phyloP scores from a whole-genome alignment of 2,113 vertebrate genomes.

The Brachypteracias leptosomus region DNA sequence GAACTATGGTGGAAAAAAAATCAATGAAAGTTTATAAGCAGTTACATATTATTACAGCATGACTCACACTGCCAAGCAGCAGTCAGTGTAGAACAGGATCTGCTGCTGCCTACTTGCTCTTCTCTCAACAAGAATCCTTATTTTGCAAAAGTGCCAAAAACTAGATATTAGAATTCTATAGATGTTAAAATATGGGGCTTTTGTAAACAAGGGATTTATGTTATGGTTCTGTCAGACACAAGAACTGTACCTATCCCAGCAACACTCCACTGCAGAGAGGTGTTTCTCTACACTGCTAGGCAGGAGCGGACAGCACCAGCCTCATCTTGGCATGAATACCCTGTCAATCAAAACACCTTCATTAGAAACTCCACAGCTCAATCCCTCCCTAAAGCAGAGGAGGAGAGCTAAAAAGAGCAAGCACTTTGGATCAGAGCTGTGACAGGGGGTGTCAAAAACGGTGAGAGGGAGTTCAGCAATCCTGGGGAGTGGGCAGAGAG shows the following conservation, averaged over 20 bases:
- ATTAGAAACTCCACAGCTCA: background rate
- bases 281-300: background rate
- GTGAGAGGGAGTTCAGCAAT: background rate
- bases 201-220: background rate
- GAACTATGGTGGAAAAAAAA: background rate
- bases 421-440: background rate
- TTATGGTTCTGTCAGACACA: background rate
- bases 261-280: background rate
- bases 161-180: background rate
- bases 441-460: background rate
- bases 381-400: background rate
- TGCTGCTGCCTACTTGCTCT: constrained; percentile 40
- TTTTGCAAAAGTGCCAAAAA: background rate
- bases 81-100: constrained; percentile 4
- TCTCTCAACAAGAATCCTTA: background rate
- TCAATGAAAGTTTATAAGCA: background rate
- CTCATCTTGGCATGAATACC: background rate
- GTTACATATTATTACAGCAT: background rate
- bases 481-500: background rate
- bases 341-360: background rate
- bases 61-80: constrained; percentile 40
- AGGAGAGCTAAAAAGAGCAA: background rate
- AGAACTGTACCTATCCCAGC: background rate
- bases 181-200: background rate
- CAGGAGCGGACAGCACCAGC: background rate